Evolutionary conservation across 2,888 invertebrate genomes (phyloP), one percentile per base, ranked within the genome.

Genomic region (Phengaris arion): DNA sequence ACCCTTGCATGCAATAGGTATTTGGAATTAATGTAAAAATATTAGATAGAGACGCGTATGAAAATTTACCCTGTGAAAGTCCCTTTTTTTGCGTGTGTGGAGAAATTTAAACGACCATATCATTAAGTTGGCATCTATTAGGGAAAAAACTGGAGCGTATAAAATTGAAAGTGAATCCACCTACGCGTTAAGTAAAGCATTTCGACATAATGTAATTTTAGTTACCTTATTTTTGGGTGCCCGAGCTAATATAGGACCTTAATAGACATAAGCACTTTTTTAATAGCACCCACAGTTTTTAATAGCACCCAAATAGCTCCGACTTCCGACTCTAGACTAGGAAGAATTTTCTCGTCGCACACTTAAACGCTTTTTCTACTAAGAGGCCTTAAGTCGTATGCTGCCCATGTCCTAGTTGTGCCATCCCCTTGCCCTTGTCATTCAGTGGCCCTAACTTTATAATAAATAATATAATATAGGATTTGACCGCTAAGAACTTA

Each of bases 111-210:
- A n/a, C 52, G 13, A 52, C 70, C 10, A 54, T 72, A 72, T 72
- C 72, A 72, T 72, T 72, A 72, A 35, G 35, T 52, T 72, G 52
- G 54, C 54, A 72, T 72, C 72, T 72, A 72, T 72, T 22, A 72
- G 72, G 72, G 72, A 15, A 72, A 72, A 72, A 72, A 72, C 72
- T 72, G 72, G 72, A 72, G 72, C 72, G 72, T 72, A 72, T 35
- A 72, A 72, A 72, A 72, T 72, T 72, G 54, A 72, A 72, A 72
- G 72, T 72, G 13, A 54, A 54, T 22, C 54, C 72, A 72, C 9
- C 52, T 54, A 51, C 22, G 72, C 52, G 72, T 72, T 72, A 72
- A 72, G 72, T 54, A 52, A 72, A 72, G 35, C 72, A 52, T 64
- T 64, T 64, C 64, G 35, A 64, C 35, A 64, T 52, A 52, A 52